Evolutionary conservation across 2,888 invertebrate species (phyloP).

Genomic region (Oxytorus armatus): DNA sequence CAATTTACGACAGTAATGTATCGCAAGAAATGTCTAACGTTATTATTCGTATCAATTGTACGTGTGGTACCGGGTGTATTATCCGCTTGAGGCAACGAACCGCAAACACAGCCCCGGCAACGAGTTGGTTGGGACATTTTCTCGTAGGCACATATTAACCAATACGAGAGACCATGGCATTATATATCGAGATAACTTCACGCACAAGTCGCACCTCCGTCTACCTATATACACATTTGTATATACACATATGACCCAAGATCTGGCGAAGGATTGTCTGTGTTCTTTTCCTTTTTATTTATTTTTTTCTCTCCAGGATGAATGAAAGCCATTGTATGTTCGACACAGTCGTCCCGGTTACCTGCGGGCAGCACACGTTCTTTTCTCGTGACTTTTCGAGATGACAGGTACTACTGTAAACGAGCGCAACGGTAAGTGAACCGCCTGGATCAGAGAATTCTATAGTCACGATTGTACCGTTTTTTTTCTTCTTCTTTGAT

Average conservation of each 20-base stretch:
- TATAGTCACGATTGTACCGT: not conserved
- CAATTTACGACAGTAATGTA: not conserved
- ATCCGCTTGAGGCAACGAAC: constrained; percentile 18
- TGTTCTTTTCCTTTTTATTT: too few species aligned
- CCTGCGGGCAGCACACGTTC: constrained; percentile 39
- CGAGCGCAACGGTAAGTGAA: constrained; percentile 30
- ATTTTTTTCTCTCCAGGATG: constrained; percentile 47
- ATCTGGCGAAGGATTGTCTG: constrained; percentile 25
- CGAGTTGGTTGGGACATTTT: constrained; percentile 19
- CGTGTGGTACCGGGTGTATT: constrained; percentile 6
- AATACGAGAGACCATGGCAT: not conserved
- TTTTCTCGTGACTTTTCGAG: constrained; percentile 52
- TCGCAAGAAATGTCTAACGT: constrained; percentile 3
- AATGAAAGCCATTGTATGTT: constrained; percentile 64
- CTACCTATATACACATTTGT: not conserved
- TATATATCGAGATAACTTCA: constrained; percentile 22
- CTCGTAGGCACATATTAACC: constrained; percentile 1
- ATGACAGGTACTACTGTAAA: constrained; percentile 56
- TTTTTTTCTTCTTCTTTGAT: not conserved
- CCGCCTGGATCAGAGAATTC: constrained; percentile 22
- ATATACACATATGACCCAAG: not conserved
- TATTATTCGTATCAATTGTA: not conserved
- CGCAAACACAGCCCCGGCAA: too few species aligned
- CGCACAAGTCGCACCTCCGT: not conserved
- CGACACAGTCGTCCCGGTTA: constrained; percentile 50